These are phyloP conservation scores for Drosophila burlai DNA, from an alignment of 1,140 invertebrate species.

Conservation along the genomic window DNA sequence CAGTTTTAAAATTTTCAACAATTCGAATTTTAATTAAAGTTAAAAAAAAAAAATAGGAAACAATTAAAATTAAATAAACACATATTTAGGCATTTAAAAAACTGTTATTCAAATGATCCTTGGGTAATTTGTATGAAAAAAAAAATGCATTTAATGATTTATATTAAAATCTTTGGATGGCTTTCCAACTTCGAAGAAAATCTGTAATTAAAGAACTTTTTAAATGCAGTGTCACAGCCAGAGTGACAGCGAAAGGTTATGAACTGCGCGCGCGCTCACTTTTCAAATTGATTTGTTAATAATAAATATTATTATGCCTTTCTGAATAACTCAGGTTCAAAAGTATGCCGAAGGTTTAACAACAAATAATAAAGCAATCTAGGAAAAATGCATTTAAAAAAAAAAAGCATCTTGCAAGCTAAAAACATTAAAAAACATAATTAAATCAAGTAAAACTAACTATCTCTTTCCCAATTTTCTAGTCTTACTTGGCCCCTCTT, in stretches of 20 bases:
- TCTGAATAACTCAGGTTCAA: no score
- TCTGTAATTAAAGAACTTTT: neutral
- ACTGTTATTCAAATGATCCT: no score
- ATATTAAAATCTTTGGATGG: neutral
- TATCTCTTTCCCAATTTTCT: neutral
- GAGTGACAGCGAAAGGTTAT: constrained; percentile 7
- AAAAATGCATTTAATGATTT: neutral
- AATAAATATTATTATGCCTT: neutral
- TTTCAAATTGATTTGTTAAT: neutral
- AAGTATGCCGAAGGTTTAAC: neutral
- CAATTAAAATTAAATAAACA: neutral
- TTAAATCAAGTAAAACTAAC: neutral
- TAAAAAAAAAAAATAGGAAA: no score
- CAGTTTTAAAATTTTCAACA: neutral
- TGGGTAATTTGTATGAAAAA: no score
- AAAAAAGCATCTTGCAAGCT: neutral
- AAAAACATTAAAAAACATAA: neutral
- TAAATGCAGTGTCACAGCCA: neutral
- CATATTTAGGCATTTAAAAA: no score
- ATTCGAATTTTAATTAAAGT: no score
- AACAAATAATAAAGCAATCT: neutral
- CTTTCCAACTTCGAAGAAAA: neutral
- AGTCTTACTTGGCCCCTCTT: neutral
- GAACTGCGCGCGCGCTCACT: neutral
- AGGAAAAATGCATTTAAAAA: neutral